A percentile compares a stretch with the other conserved stretches of the same genome.
Conservation (phyloP, 2,888 invertebrate genomes). For the Spilarctia lutea region DNA sequence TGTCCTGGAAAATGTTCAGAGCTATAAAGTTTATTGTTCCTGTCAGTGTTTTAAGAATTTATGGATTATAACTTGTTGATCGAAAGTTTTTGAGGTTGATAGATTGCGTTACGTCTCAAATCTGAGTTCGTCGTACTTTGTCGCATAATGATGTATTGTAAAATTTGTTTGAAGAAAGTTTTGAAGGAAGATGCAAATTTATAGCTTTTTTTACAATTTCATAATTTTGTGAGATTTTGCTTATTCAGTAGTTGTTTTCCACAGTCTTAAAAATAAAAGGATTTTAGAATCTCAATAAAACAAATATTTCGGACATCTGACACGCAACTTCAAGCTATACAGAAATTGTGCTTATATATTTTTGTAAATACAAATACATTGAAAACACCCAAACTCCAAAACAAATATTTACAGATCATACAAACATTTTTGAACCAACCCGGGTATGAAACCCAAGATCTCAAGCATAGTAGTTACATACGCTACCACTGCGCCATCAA, state of each 20-base stretch:
- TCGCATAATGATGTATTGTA: conserved; percentile 23
- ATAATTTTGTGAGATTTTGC: neutral
- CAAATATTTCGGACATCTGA: too few relatives aligned
- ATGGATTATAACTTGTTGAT: conserved; percentile 57
- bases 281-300: neutral
- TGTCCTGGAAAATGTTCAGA: conserved; percentile 62
- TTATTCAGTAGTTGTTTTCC: neutral
- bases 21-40: conserved; percentile 60
- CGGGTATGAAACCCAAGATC: too few relatives aligned
- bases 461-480: too few relatives aligned
- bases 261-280: neutral
- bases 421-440: too few relatives aligned
- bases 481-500: too few relatives aligned
- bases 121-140: conserved; percentile 30
- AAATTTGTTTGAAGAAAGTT: conserved; percentile 17
- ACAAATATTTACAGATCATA: too few relatives aligned
- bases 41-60: conserved; percentile 56
- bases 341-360: too few relatives aligned
- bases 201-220: neutral
- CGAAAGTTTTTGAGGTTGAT: conserved; percentile 50
- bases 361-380: too few relatives aligned
- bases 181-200: neutral
- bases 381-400: too few relatives aligned
- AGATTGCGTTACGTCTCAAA: conserved; percentile 51
- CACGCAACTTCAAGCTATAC: too few relatives aligned